Evolutionary conservation across 2,797 vertebrate species (phyloP).

Genomic region (Euphonia xanthogaster): DNA sequence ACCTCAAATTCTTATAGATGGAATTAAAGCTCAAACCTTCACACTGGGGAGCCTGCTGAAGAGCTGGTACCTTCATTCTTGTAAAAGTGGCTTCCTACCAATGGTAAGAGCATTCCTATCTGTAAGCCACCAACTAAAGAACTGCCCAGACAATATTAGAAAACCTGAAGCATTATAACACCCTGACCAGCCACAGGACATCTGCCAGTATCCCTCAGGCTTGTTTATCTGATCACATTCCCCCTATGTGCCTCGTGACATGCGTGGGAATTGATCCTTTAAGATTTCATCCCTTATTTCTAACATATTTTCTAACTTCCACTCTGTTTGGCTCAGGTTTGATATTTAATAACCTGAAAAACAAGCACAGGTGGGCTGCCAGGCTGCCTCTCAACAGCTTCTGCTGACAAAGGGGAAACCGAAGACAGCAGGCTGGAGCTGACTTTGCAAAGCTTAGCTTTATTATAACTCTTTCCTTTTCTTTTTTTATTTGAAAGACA

Average conservation of each 20-base stretch:
- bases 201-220: neutral
- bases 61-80: neutral
- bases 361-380: conserved; percentile 1
- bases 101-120: neutral
- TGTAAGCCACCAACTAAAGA: neutral
- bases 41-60: neutral
- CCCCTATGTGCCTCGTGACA: neutral
- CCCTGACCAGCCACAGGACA: neutral
- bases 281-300: neutral
- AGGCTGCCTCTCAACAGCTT: conserved; percentile 12
- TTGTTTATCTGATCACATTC: neutral
- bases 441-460: neutral
- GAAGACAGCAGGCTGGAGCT: neutral
- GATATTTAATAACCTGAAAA: conserved; percentile 30
- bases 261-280: neutral
- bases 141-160: neutral
- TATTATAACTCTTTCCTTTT: neutral
- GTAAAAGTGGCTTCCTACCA: neutral
- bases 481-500: conserved; percentile 43
- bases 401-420: conserved; percentile 16
- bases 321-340: neutral
- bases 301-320: neutral
- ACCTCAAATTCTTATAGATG: neutral
- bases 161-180: neutral
- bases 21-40: neutral